A percentile compares a stretch with the other conserved stretches of the same genome.
phyloP scores from a whole-genome alignment of 2,113 vertebrate species.

The Podilymbus podiceps region DNA sequence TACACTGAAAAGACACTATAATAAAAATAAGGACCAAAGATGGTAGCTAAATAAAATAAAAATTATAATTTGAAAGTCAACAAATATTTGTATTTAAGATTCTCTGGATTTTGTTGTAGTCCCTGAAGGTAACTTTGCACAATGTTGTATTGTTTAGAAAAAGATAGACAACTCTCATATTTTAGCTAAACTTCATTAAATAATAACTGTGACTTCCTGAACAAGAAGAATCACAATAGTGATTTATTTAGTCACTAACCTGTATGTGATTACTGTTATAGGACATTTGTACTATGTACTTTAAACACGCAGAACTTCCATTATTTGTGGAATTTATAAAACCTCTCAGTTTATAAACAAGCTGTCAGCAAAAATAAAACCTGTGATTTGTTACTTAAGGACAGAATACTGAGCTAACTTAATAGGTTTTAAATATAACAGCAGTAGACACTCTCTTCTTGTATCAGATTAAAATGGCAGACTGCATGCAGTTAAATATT shows the following conservation, averaged over 20 bases:
- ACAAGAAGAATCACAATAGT: neutral
- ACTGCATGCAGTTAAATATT: neutral
- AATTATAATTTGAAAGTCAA: neutral
- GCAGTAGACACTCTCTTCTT: neutral
- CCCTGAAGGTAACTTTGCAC: neutral
- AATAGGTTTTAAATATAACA: neutral
- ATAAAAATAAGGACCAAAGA: neutral
- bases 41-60: neutral
- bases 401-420: neutral
- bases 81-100: neutral
- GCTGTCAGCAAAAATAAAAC: neutral
- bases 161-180: neutral
- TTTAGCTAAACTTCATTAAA: neutral
- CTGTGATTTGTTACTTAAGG: neutral
- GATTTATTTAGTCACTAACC: neutral
- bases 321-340: neutral
- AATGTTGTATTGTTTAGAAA: neutral
- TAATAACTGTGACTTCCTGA: neutral
- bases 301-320: neutral
- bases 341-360: neutral
- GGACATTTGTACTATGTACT: rapidly evolving
- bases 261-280: neutral
- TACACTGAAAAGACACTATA: neutral
- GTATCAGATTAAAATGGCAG: neutral
- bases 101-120: neutral